Evolutionary conservation across 2,888 invertebrate species (phyloP).

Genomic region (Limnephilus auricula): DNA sequence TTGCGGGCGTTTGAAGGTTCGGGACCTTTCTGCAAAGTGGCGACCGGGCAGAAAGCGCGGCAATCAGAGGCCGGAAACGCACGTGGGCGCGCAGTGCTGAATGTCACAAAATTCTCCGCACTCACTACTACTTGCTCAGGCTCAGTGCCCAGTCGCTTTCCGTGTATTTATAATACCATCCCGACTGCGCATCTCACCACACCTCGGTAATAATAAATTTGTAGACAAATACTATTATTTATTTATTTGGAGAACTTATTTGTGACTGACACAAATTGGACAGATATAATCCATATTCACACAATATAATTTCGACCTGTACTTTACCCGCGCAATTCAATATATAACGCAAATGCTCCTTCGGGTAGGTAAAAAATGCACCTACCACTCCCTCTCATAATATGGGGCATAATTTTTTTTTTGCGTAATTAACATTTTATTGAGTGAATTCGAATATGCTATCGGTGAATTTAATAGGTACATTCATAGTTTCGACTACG

Average conservation of each 20-base stretch:
- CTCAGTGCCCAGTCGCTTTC: not conserved
- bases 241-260: no score
- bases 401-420: no score
- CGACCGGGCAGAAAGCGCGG: not conserved
- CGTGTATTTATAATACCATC: not conserved
- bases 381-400: no score
- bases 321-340: not conserved
- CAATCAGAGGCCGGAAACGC: conserved; percentile 45
- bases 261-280: no score
- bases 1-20: not conserved
- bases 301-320: not conserved
- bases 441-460: not conserved
- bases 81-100: conserved; percentile 41
- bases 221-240: no score
- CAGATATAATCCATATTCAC: no score
- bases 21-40: not conserved
- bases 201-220: not conserved
- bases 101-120: conserved; percentile 5
- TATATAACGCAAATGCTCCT: not conserved
- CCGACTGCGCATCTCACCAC: not conserved
- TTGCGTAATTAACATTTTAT: not conserved
- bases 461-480: not conserved
- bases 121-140: conserved; percentile 10
- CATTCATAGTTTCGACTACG: not conserved
- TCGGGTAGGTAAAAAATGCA: not conserved